Evolutionary conservation across 2,888 invertebrate species (phyloP).

Genomic region (Anaspis maculata): DNA sequence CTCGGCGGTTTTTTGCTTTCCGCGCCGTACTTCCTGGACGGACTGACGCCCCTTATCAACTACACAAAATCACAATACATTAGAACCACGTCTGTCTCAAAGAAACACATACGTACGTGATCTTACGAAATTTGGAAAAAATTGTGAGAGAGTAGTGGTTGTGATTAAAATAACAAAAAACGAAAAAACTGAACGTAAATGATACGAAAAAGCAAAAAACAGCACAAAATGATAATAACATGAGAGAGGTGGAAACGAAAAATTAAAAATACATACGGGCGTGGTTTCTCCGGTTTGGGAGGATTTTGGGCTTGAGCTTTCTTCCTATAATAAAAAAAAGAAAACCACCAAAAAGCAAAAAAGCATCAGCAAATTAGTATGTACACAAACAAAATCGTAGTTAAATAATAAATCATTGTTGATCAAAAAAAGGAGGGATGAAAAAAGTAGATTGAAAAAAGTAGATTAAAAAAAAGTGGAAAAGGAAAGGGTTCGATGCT

Average conservation of each 20-base stretch:
- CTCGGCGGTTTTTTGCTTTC: slow-evolving; percentile 27
- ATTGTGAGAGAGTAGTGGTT: too few species aligned
- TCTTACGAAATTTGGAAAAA: too few species aligned
- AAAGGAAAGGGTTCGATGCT: slow-evolving; percentile 38
- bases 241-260: too few species aligned
- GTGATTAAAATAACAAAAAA: too few species aligned
- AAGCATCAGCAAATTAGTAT: slow-evolving; percentile 48
- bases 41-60: slow-evolving; percentile 54
- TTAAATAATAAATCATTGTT: slow-evolving; percentile 45
- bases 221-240: too few species aligned
- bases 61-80: slow-evolving; percentile 26
- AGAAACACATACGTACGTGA: slow-evolving; percentile 2
- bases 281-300: slow-evolving; percentile 54
- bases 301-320: slow-evolving; percentile 15
- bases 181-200: slow-evolving; percentile 10
- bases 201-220: slow-evolving; percentile 12
- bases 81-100: too few species aligned
- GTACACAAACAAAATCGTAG: too few species aligned
- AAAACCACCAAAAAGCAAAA: slow-evolving; percentile 41
- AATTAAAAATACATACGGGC: slow-evolving; percentile 58
- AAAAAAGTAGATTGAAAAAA: slow-evolving; percentile 20
- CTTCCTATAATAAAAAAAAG: slow-evolving; percentile 26
- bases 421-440: slow-evolving; percentile 11
- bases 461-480: slow-evolving; percentile 33
- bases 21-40: slow-evolving; percentile 36